Conservation (phyloP, 2,113 vertebrate genomes). For the Mormoops blainvillei region DNA sequence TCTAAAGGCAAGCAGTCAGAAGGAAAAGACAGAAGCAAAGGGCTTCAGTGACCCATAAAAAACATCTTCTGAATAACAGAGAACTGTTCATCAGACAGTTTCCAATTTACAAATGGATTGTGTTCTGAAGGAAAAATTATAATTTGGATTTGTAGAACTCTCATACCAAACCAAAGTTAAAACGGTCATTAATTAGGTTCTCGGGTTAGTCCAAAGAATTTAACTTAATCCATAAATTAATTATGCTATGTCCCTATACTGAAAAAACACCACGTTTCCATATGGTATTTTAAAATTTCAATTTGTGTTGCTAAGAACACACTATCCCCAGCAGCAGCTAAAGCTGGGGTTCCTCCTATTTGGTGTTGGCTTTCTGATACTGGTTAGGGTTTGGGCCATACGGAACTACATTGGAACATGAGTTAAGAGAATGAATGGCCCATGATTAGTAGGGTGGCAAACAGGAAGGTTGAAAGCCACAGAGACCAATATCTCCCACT, state of each 20-base stretch:
- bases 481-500: not conserved
- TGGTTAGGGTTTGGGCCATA: not conserved
- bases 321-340: not conserved
- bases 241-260: not conserved
- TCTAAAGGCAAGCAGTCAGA: conserved; percentile 66
- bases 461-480: not conserved
- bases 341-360: not conserved
- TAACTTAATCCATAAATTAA: not conserved
- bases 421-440: not conserved
- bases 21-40: conserved; percentile 56
- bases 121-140: not conserved
- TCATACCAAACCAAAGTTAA: not conserved
- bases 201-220: not conserved
- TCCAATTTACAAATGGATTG: not conserved
- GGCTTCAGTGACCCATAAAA: not conserved
- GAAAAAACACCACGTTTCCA: not conserved
- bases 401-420: not conserved
- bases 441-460: not conserved
- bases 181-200: not conserved
- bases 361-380: not conserved
- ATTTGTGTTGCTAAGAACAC: not conserved
- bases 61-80: not conserved
- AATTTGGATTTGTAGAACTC: not conserved
- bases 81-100: not conserved
- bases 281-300: not conserved